Conservation (phyloP, 2,797 vertebrate genomes). For the Amblyraja radiata region DNA sequence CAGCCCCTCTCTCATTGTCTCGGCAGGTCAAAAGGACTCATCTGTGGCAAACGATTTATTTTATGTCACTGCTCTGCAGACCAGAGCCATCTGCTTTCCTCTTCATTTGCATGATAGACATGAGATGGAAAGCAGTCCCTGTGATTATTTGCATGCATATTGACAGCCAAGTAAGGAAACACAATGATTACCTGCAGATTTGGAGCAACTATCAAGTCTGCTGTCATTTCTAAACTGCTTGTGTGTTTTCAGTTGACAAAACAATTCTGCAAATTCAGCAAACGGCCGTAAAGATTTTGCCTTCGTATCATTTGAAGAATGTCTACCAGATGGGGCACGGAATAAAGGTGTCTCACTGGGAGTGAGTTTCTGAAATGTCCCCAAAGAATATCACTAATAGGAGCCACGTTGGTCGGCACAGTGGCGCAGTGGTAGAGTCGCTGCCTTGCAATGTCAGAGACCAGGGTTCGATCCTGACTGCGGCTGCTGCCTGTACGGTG, state of each 20-base stretch:
- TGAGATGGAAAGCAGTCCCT: background rate
- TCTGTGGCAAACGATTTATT: slow-evolving; percentile 23
- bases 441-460: no score
- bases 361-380: background rate
- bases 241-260: background rate
- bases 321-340: background rate
- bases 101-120: slow-evolving; percentile 21
- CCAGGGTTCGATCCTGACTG: no score
- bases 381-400: background rate
- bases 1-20: slow-evolving; percentile 5
- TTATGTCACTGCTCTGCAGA: background rate
- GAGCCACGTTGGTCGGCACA: no score
- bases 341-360: background rate
- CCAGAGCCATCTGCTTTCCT: background rate
- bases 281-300: background rate
- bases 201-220: background rate
- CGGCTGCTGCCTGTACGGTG: no score
- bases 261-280: background rate
- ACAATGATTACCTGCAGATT: slow-evolving; percentile 7
- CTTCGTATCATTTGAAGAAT: no score
- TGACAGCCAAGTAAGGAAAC: background rate
- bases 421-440: no score
- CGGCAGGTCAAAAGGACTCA: slow-evolving; percentile 22
- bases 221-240: background rate
- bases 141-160: background rate